These are phyloP conservation scores for Delphinus delphis DNA, from an alignment of 2,113 vertebrate genomes.

Conservation along the genomic window DNA sequence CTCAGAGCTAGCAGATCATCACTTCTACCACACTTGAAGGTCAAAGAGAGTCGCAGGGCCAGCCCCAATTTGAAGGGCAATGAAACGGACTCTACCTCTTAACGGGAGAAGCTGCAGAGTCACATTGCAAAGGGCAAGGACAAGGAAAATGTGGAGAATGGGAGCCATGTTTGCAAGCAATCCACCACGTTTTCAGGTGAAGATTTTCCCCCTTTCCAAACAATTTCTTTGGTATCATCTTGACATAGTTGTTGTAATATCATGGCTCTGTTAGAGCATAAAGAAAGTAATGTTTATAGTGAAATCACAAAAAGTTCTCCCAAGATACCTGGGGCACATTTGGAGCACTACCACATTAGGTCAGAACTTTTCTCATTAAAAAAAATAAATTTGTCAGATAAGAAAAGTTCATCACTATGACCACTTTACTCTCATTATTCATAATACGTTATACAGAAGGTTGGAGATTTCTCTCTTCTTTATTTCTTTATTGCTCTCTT, in stretches of 20 bases:
- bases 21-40: neutral
- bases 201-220: neutral
- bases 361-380: neutral
- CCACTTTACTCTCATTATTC: neutral
- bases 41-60: neutral
- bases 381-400: neutral
- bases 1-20: neutral
- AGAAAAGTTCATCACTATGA: neutral
- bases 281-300: neutral
- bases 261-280: neutral
- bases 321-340: neutral
- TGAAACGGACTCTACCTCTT: neutral
- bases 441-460: rapidly evolving
- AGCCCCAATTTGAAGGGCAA: neutral
- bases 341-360: neutral
- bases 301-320: neutral
- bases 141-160: too few relatives aligned
- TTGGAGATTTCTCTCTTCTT: neutral
- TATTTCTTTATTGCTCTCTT: neutral
- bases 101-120: neutral
- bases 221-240: neutral
- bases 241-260: neutral
- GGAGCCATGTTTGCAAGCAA: rapidly evolving
- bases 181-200: neutral
- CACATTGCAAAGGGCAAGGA: neutral